Conservation (phyloP, 2,888 invertebrate species). For the Pilophorus perplexus region DNA sequence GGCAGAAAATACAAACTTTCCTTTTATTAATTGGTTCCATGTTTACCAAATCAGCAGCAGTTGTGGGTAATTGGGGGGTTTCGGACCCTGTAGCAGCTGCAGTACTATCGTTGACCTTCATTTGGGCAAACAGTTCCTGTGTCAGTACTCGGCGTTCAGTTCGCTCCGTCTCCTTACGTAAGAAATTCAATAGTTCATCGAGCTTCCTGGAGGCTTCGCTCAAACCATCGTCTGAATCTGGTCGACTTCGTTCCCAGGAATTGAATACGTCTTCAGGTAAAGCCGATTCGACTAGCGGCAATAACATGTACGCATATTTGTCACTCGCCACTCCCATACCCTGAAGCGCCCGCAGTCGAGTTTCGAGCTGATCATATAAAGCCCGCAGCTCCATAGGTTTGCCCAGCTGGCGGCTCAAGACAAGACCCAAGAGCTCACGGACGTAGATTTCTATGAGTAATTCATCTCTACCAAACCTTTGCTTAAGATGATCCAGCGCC, state of each 20-base stretch:
- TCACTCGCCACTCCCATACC: slow-evolving; percentile 49
- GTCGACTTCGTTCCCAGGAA: slow-evolving; percentile 48
- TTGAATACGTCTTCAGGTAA: slow-evolving; percentile 49
- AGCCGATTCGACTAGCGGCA: slow-evolving; percentile 50
- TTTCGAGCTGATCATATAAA: slow-evolving; percentile 50
- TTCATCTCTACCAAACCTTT: slow-evolving; percentile 48
- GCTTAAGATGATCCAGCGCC: slow-evolving; percentile 46
- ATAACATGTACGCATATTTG: slow-evolving; percentile 50
- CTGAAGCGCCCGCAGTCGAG: slow-evolving; percentile 49
- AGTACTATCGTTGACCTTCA: too few relatives aligned
- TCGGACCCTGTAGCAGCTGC: too few relatives aligned
- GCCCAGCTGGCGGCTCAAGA: slow-evolving; percentile 47
- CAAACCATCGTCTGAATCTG: too few relatives aligned
- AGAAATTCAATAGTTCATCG: too few relatives aligned
- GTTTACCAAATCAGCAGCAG: too few relatives aligned
- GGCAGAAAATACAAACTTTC: too few relatives aligned
- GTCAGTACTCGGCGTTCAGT: too few relatives aligned
- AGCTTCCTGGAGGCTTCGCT: too few relatives aligned
- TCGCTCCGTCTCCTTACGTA: too few relatives aligned
- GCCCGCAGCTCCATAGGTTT: slow-evolving; percentile 19
- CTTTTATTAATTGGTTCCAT: too few relatives aligned
- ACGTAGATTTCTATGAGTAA: slow-evolving; percentile 49
- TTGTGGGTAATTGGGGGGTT: too few relatives aligned
- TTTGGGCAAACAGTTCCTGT: too few relatives aligned
- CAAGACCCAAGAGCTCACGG: slow-evolving; percentile 49